Evolutionary conservation across 2,113 vertebrate genomes (phyloP).

Genomic region (Mungos mungo): DNA sequence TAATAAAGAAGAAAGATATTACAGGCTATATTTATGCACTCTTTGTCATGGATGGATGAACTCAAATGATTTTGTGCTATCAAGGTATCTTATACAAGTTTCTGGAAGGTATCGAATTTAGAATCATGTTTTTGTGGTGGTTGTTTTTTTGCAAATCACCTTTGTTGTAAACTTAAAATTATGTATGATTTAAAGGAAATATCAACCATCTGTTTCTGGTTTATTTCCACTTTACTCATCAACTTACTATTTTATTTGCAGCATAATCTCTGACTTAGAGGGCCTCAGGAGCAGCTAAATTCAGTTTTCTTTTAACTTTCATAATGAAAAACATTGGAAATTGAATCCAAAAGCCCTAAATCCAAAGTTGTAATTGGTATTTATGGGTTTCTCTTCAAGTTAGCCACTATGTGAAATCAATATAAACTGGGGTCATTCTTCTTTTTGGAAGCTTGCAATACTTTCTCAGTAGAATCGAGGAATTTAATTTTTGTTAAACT

Average conservation of each 20-base stretch:
- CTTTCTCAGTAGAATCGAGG: neutral
- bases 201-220: neutral
- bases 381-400: neutral
- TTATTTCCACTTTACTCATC: constrained; percentile 36
- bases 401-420: neutral
- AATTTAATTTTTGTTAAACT: constrained; percentile 15
- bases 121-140: neutral
- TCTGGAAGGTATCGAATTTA: constrained; percentile 51
- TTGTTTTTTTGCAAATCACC: neutral
- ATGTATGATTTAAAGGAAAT: constrained; percentile 17
- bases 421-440: neutral
- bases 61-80: constrained; percentile 9
- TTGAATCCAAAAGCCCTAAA: neutral
- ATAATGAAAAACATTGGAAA: neutral
- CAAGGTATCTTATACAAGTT: constrained; percentile 38
- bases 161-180: constrained; percentile 47
- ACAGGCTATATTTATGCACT: constrained; percentile 10
- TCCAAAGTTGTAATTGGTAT: neutral
- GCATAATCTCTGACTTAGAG: neutral
- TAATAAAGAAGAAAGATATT: constrained; percentile 58
- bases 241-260: constrained; percentile 33
- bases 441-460: neutral
- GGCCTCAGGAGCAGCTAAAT: neutral
- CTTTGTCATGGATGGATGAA: neutral
- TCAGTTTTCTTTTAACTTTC: neutral